phyloP scores from a whole-genome alignment of 1,140 invertebrate genomes.

The Pteromalus puparum region DNA sequence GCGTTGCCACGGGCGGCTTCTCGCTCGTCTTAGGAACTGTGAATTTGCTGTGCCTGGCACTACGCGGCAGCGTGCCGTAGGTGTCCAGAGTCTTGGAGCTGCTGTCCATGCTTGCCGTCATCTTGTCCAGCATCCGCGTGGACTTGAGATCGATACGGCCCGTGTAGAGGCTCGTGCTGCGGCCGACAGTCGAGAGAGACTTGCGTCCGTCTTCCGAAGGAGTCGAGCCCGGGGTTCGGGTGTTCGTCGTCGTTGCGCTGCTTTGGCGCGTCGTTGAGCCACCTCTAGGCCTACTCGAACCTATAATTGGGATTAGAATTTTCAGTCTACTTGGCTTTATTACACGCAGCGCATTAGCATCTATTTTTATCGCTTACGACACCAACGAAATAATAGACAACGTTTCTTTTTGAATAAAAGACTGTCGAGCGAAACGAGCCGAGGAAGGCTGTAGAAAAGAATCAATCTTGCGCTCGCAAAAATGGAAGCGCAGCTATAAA shows the following conservation, averaged over 20 bases:
- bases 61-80: slow-evolving; percentile 85
- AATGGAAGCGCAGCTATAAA: no score
- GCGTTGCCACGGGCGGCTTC: slow-evolving; percentile 60
- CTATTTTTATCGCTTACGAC: slow-evolving; percentile 3
- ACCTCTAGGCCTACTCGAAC: slow-evolving; percentile 26
- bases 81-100: slow-evolving; percentile 80
- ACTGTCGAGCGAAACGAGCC: no score
- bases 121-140: slow-evolving; percentile 57
- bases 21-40: slow-evolving; percentile 66
- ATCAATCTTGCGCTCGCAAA: background rate
- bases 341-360: background rate
- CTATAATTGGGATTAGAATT: slow-evolving; percentile 6
- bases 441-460: background rate
- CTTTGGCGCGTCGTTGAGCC: slow-evolving; percentile 44
- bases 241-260: slow-evolving; percentile 1
- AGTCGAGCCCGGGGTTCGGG: slow-evolving; percentile 78
- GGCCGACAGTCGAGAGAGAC: slow-evolving; percentile 70
- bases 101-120: slow-evolving; percentile 71
- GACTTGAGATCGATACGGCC: slow-evolving; percentile 32
- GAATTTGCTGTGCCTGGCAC: slow-evolving; percentile 70
- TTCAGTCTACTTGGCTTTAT: background rate
- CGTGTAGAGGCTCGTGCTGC: slow-evolving; percentile 42
- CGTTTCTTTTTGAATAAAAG: background rate
- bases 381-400: background rate
- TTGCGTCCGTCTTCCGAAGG: slow-evolving; percentile 83